Base-by-base conservation (phyloP, 2,797 vertebrate genomes). In the Pangasius krempfi region DNA sequence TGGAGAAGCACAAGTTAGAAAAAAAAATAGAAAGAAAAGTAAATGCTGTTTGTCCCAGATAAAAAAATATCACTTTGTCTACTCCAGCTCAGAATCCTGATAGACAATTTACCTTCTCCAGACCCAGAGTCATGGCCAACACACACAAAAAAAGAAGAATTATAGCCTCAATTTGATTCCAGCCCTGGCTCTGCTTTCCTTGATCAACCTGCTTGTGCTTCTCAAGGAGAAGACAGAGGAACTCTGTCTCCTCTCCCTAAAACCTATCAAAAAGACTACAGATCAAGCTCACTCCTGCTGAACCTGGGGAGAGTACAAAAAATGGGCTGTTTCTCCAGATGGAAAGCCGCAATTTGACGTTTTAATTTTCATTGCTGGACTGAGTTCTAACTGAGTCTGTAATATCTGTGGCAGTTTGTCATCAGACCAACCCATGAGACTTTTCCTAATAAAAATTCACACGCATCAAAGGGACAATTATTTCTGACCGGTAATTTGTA, bases 311-410 rank as follows among this genome's bases (percentile, higher is more conserved):
- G 95, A 93, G 44, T 14, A 66, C 50, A 64, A 75, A 64, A 56
- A 52, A 47, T 7, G 5, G 44, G 94, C 91, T 92, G 58, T 93
- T 92, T 95, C 96, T 95, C n/a, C 27, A 56, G 79, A 92, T 84
- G 93, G 91, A 94, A 95, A 94, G 93, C 94, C 96, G 95, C 93
- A 94, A 96, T 95, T 93, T 93, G 96, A 96, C 95, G 94, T 68
- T 92, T 97, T 97, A 91, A 97, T 98, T 97, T 97, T 96, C 96
- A 96, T 96, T 95, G 96, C 96, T 96, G 95, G 94, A 94, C 92
- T 94, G 92, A 90, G 92, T 91, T 91, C 92, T 92, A 93, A 95
- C 95, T 95, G 93, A 95, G 92, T 94, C 56, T 92, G 92, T 82
- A 47, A 93, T 93, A 96, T 95, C 91, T 92, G 95, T 93, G 92